A percentile compares a stretch with the other conserved stretches of the same genome.
Evolutionary conservation across 2,888 invertebrate species (phyloP).

Genomic region (Cephus nigrinus): DNA sequence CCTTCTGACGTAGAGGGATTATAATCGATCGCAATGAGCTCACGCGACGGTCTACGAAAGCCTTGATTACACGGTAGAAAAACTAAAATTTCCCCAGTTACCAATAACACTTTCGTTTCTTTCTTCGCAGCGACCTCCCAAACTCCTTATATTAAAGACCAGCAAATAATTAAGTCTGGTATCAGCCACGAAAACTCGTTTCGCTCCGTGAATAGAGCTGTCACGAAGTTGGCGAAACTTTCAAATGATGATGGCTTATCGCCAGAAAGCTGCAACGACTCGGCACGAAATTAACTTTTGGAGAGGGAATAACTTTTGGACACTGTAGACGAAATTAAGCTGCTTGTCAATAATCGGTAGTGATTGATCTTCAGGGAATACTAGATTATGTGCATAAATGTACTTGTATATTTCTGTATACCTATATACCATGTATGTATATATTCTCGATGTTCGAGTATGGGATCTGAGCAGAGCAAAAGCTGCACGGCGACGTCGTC

Average conservation of each 20-base stretch:
- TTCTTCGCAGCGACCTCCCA: neutral
- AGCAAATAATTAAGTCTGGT: neutral
- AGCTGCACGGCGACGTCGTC: neutral
- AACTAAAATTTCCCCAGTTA: neutral
- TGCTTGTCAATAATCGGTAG: neutral
- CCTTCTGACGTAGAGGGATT: neutral
- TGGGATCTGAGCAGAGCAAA: neutral
- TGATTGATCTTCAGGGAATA: neutral
- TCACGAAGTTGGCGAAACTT: conserved; percentile 21
- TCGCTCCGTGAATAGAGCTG: conserved; percentile 33
- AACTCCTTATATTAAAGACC: neutral
- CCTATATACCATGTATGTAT: too few species aligned
- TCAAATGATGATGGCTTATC: conserved; percentile 3
- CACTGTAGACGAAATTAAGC: neutral
- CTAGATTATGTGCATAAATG: neutral
- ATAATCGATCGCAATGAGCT: neutral
- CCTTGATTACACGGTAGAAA: neutral
- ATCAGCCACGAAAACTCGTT: conserved; percentile 24
- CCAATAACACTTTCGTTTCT: neutral
- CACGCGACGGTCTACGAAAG: neutral
- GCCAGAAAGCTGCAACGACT: neutral
- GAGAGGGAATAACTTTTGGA: neutral
- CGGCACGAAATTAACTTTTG: neutral
- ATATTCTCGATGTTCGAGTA: neutral
- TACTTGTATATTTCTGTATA: neutral